A percentile compares a stretch with the other conserved stretches of the same genome.
Evolutionary conservation across 2,113 vertebrate species (phyloP).

Genomic region (Chaetops frenatus): DNA sequence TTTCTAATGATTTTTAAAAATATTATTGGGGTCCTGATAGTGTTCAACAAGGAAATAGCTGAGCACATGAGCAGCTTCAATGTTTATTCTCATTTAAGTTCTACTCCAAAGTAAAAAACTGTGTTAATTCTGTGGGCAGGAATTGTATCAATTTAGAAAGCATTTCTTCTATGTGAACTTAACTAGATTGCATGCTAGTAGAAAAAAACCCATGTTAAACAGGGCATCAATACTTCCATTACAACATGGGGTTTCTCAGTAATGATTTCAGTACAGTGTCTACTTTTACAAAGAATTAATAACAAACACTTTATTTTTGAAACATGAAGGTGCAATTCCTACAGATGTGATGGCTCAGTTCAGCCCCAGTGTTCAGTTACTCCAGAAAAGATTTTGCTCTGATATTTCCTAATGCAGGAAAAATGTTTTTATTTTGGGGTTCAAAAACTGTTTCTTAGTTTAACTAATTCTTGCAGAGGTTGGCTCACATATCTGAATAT

Average conservation of each 20-base stretch:
- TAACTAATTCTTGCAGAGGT: neutral
- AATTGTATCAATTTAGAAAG: neutral
- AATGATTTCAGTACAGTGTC: neutral
- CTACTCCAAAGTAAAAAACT: neutral
- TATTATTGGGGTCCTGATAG: neutral
- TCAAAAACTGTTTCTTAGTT: neutral
- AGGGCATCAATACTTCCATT: neutral
- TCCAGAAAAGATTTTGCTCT: neutral
- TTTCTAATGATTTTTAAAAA: neutral
- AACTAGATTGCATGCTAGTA: neutral
- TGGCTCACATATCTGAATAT: neutral
- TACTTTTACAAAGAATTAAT: neutral
- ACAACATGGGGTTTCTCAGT: neutral
- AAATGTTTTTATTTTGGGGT: neutral
- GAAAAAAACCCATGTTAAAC: neutral
- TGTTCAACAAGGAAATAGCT: neutral
- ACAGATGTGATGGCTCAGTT: neutral
- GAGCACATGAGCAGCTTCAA: neutral
- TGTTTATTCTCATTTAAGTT: neutral
- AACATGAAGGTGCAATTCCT: neutral
- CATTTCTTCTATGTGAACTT: neutral
- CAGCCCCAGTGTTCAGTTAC: neutral
- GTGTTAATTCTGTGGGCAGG: neutral
- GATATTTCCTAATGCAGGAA: rapidly evolving
- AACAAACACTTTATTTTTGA: neutral